Evolutionary conservation across 2,888 invertebrate genomes (phyloP).

Genomic region (Hemithea aestivaria): DNA sequence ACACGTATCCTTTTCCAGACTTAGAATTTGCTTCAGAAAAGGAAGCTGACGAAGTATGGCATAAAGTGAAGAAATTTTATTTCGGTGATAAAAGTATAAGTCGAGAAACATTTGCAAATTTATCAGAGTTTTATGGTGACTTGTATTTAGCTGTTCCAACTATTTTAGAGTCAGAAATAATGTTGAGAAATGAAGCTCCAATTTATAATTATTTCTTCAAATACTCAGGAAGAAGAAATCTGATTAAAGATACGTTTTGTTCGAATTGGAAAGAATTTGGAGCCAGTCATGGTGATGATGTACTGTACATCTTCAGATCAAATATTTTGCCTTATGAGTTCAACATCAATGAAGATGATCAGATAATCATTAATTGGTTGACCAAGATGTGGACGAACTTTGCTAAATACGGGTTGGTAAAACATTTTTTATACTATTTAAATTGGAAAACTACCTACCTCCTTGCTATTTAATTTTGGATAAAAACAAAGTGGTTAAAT

Average conservation of each 20-base stretch:
- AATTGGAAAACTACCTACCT: no score
- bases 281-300: slow-evolving; percentile 60
- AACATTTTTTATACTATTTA: no score
- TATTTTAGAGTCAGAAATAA: slow-evolving; percentile 51
- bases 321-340: slow-evolving; percentile 52
- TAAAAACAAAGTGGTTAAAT: no score
- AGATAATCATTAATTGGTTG: slow-evolving; percentile 47
- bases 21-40: slow-evolving; percentile 43
- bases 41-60: slow-evolving; percentile 38
- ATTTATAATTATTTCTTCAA: slow-evolving; percentile 62
- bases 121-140: slow-evolving; percentile 57
- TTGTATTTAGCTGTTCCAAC: slow-evolving; percentile 61
- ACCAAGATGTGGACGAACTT: slow-evolving; percentile 67
- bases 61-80: slow-evolving; percentile 58
- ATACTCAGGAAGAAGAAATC: slow-evolving; percentile 58
- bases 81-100: slow-evolving; percentile 62
- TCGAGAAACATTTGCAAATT: slow-evolving; percentile 51
- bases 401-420: slow-evolving; percentile 60
- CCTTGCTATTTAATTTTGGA: no score
- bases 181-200: slow-evolving; percentile 36
- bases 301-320: slow-evolving; percentile 58
- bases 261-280: slow-evolving; percentile 44
- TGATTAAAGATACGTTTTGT: slow-evolving; percentile 38
- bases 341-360: slow-evolving; percentile 43
- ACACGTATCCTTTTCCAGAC: slow-evolving; percentile 7